Evolutionary conservation across 2,888 invertebrate species (phyloP).

Genomic region (Rosalia funebris): DNA sequence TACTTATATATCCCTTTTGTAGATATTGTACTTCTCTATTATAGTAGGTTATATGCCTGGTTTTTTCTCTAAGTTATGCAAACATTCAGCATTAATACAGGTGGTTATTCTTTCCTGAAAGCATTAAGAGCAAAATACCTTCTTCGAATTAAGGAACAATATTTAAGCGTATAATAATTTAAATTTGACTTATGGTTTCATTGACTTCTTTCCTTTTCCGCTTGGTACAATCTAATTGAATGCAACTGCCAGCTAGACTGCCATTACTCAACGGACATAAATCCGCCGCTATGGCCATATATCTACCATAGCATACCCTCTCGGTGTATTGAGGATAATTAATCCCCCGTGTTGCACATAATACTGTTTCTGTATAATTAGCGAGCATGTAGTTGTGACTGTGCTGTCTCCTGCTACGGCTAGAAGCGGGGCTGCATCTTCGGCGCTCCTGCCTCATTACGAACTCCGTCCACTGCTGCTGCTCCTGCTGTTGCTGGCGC

Average conservation of each 20-base stretch:
- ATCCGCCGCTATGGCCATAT: slow-evolving; percentile 52
- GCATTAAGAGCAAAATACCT: too few species aligned
- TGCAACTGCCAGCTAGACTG: slow-evolving; percentile 36
- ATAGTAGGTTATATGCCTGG: too few species aligned
- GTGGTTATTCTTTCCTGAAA: too few species aligned
- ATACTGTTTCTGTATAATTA: slow-evolving; percentile 65
- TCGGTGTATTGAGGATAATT: slow-evolving; percentile 62
- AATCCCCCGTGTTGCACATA: slow-evolving; percentile 63
- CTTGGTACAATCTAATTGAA: slow-evolving; percentile 30
- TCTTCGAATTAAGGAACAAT: too few species aligned
- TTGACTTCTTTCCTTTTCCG: too few species aligned
- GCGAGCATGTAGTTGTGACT: slow-evolving; percentile 61
- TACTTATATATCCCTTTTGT: too few species aligned
- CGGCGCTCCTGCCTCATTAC: slow-evolving; percentile 40
- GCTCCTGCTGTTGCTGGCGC: slow-evolving; percentile 37
- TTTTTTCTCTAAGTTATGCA: too few species aligned
- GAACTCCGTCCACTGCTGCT: slow-evolving; percentile 43
- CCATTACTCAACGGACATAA: slow-evolving; percentile 45
- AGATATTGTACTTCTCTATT: too few species aligned
- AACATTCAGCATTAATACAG: too few species aligned
- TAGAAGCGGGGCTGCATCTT: slow-evolving; percentile 49
- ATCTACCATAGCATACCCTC: slow-evolving; percentile 56
- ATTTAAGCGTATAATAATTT: too few species aligned
- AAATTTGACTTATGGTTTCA: too few species aligned
- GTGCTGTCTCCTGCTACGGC: slow-evolving; percentile 53